A percentile compares a stretch with the other conserved stretches of the same genome.
phyloP scores from a whole-genome alignment of 2,888 invertebrate genomes.

The Diaperis boleti region DNA sequence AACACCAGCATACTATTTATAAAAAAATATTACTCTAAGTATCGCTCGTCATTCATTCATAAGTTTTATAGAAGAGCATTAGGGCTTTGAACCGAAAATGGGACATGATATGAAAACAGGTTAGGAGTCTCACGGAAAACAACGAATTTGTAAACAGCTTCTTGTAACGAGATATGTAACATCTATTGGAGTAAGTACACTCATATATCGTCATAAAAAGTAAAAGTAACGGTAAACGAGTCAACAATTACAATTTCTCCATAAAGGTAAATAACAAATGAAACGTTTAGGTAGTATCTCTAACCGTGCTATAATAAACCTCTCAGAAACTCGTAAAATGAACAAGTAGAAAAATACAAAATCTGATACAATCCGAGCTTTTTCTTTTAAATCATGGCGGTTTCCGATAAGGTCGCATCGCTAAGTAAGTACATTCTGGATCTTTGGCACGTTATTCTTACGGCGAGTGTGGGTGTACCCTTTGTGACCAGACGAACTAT shows the following conservation, averaged over 20 bases:
- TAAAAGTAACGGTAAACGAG: slow-evolving; percentile 18
- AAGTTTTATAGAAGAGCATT: slow-evolving; percentile 45
- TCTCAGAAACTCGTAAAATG: slow-evolving; percentile 15
- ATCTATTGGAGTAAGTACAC: slow-evolving; percentile 57
- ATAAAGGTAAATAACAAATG: slow-evolving; percentile 32
- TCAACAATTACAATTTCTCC: slow-evolving; percentile 30
- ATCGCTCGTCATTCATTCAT: slow-evolving; percentile 53
- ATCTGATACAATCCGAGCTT: slow-evolving; percentile 18
- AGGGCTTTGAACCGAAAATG: slow-evolving; percentile 42
- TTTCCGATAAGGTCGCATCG: neutral
- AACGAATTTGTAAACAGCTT: slow-evolving; percentile 31
- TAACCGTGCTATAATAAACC: slow-evolving; percentile 47
- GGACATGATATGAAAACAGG: slow-evolving; percentile 51
- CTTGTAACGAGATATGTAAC: slow-evolving; percentile 61
- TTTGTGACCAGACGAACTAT: slow-evolving; percentile 31
- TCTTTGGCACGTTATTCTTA: slow-evolving; percentile 34
- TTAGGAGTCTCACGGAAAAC: slow-evolving; percentile 30
- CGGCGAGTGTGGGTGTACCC: slow-evolving; percentile 18
- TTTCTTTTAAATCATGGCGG: slow-evolving; percentile 8
- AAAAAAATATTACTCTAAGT: slow-evolving; percentile 62
- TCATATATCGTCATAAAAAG: slow-evolving; percentile 39
- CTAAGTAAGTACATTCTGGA: slow-evolving; percentile 35
- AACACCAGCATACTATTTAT: slow-evolving; percentile 56
- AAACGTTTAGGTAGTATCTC: slow-evolving; percentile 46
- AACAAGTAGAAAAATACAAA: slow-evolving; percentile 46